A percentile compares a stretch with the other conserved stretches of the same genome.
Conservation (phyloP, 2,797 vertebrate genomes). For the Eurystomus glaucurus region DNA sequence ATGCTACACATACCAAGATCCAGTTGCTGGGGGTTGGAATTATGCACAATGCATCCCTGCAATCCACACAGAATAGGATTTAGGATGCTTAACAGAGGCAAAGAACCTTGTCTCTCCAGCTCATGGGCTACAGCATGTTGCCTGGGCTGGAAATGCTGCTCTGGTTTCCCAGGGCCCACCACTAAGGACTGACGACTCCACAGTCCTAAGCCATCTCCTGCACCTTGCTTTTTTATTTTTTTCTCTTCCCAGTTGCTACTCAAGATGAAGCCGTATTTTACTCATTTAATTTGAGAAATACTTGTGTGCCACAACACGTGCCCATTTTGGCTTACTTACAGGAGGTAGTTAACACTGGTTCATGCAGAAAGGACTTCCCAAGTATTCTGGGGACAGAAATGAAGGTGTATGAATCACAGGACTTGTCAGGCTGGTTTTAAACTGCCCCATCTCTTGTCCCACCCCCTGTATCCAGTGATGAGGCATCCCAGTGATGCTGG, state of each 20-base stretch:
- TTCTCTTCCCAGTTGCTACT: not conserved
- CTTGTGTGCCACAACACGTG: not conserved
- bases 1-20: not conserved
- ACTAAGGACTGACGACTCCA: not conserved
- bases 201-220: not conserved
- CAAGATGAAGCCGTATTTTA: not conserved
- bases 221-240: not conserved
- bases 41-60: not conserved
- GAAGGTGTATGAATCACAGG: not conserved
- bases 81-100: not conserved
- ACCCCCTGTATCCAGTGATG: not conserved
- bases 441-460: not conserved
- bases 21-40: not conserved
- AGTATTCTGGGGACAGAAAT: not conserved
- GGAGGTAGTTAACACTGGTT: not conserved
- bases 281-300: not conserved
- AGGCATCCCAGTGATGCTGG: not conserved
- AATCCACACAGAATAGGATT: not conserved
- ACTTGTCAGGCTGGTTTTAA: not conserved
- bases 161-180: not conserved
- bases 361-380: not conserved
- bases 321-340: not conserved
- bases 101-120: not conserved
- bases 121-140: accelerated
- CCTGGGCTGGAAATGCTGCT: not conserved